Evolutionary conservation across 2,113 vertebrate genomes (phyloP).

Genomic region (Cacatua alba): DNA sequence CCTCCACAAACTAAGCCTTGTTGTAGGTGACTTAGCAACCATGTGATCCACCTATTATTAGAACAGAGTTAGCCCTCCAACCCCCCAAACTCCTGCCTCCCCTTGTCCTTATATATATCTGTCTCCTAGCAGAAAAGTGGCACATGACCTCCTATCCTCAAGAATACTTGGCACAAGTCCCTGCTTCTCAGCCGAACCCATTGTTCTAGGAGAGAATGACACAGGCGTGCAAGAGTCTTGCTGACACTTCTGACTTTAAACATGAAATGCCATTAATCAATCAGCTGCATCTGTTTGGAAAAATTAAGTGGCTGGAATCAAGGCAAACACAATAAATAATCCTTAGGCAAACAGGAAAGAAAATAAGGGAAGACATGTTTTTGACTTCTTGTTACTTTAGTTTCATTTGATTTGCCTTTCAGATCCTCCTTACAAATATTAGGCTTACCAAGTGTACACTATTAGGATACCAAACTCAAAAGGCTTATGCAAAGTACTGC

Average conservation of each 20-base stretch:
- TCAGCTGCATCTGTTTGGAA: slow-evolving; percentile 82
- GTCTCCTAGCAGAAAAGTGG: slow-evolving; percentile 78
- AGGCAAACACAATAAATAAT: slow-evolving; percentile 82
- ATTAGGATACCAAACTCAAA: slow-evolving; percentile 1
- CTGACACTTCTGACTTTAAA: slow-evolving; percentile 87
- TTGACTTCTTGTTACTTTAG: slow-evolving; percentile 70
- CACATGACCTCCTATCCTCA: slow-evolving; percentile 83
- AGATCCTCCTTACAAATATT: slow-evolving; percentile 7
- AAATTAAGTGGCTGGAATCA: slow-evolving; percentile 79
- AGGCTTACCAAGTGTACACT: not conserved
- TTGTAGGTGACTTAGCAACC: slow-evolving; percentile 79
- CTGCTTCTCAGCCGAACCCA: slow-evolving; percentile 76
- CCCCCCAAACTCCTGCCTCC: slow-evolving; percentile 69
- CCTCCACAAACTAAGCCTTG: slow-evolving; percentile 81
- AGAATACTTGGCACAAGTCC: slow-evolving; percentile 82
- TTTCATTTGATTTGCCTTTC: slow-evolving; percentile 62
- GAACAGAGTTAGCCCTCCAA: slow-evolving; percentile 71
- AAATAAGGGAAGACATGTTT: slow-evolving; percentile 52
- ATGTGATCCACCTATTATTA: slow-evolving; percentile 83
- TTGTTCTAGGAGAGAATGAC: slow-evolving; percentile 81
- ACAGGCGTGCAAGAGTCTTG: slow-evolving; percentile 75
- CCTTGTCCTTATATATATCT: slow-evolving; percentile 76
- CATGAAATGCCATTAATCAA: slow-evolving; percentile 84
- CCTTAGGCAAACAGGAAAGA: slow-evolving; percentile 74
- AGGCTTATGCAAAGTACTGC: slow-evolving; percentile 20